Evolutionary conservation across 2,888 invertebrate genomes (phyloP), one percentile per base, ranked within the genome.

Genomic region (Pinctada fucata): DNA sequence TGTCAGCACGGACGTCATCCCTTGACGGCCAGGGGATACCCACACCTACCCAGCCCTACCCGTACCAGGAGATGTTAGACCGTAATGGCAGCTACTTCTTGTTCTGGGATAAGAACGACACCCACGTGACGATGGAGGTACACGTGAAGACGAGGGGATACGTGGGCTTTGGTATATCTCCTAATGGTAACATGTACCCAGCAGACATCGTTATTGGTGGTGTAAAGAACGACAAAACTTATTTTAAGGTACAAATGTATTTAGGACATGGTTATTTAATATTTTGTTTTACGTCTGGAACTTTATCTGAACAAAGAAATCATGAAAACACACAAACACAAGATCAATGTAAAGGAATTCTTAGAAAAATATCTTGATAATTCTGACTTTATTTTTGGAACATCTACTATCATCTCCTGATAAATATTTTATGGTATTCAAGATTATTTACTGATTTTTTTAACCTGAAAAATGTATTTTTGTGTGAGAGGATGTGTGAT

Each of bases 141-240:
- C 83, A 84, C 66, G 84, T 76, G 5, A 71, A 76, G 16, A 84
- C 84, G 8, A 75, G 73, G 1, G 97, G 97, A 87, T 97, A 96
- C 93, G 95, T 97, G 84, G 97, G 96, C 69, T 95, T 97, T 89
- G 97, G 97, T 79, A 96, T 97, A 93, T 96, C 96, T 86, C 95
- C 95, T 76, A 95, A 95, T 90, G 96, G 96, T 84, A 95, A 95
- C 85, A 95, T 96, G 95, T 94, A 95, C 90, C 96, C 96, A 72
- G 95, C 96, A 80, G 97, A 97, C 94, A 95, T 97, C 93, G 95
- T 97, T 86, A 95, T 97, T 91, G 97, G 96, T 80, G 97, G 97
- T 97, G 96, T 97, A 13, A 78, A 83, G 4, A 74, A 87, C 66
- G 84, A 82, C 1, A 73, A 72, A 63, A 79, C 83, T 1, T 70